Percentiles rank a stretch among this genome's conserved stretches.
Conservation (phyloP, 2,797 vertebrate genomes). For the Cheirogaleus major region DNA sequence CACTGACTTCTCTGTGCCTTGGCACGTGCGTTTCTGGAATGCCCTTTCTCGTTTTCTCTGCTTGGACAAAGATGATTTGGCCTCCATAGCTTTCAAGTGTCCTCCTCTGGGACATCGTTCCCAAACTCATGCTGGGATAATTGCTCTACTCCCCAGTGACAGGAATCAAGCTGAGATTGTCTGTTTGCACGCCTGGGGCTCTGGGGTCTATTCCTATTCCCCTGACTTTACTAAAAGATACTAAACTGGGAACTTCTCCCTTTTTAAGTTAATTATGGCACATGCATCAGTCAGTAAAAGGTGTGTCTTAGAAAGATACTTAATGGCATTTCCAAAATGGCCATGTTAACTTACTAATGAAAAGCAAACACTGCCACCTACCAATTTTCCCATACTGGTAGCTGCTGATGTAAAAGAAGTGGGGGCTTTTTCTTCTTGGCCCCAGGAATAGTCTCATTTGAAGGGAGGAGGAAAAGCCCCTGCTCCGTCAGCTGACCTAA, state of each 20-base stretch:
- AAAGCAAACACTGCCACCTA: not conserved
- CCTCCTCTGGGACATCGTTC: not conserved
- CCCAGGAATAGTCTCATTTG: not conserved
- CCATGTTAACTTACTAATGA: not conserved
- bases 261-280: not conserved
- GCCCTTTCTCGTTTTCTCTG: not conserved
- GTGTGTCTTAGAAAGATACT: not conserved
- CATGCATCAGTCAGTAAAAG: not conserved
- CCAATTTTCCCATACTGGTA: not conserved
- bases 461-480: not conserved
- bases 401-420: not conserved
- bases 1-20: not conserved
- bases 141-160: not conserved
- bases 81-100: not conserved
- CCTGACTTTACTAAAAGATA: not conserved
- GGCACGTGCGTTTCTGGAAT: not conserved
- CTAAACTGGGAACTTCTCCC: not conserved
- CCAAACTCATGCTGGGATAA: not conserved
- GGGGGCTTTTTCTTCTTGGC: not conserved
- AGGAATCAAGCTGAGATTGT: rapidly evolving
- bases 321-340: not conserved
- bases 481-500: not conserved
- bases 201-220: not conserved
- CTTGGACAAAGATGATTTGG: not conserved
- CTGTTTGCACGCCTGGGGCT: rapidly evolving